phyloP scores from a whole-genome alignment of 2,113 vertebrate genomes.

The Cyprinodon brontotheroides region DNA sequence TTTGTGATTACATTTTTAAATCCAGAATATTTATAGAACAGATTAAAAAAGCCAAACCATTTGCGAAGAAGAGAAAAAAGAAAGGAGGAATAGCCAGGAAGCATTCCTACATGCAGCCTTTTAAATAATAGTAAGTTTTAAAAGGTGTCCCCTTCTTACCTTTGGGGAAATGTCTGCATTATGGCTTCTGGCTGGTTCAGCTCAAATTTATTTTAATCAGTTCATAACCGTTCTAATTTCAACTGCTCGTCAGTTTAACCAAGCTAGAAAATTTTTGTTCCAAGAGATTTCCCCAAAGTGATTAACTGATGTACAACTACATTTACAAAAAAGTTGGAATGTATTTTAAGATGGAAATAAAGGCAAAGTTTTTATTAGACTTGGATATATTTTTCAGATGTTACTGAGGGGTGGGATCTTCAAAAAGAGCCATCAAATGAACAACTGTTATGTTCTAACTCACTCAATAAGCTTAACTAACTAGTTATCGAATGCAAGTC shows the following conservation, averaged over 20 bases:
- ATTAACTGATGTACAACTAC: conserved; percentile 18
- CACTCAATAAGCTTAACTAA: not conserved
- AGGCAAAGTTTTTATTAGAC: not conserved
- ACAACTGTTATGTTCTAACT: not conserved
- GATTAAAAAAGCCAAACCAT: conserved; percentile 25
- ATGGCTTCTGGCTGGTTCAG: not conserved
- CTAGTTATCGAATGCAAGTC: not conserved
- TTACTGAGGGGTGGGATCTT: not conserved
- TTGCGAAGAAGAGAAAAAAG: conserved; percentile 25
- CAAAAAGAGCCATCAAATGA: not conserved
- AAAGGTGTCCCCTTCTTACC: conserved; percentile 42
- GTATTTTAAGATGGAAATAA: not conserved
- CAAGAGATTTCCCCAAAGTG: conserved; percentile 44
- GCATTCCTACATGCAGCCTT: conserved; percentile 35
- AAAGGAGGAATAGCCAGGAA: conserved; percentile 33
- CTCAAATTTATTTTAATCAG: not conserved
- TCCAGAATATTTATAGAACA: conserved; percentile 11
- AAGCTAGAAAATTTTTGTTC: not conserved
- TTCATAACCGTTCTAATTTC: not conserved
- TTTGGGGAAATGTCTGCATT: conserved; percentile 39
- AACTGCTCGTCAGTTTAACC: conserved; percentile 1
- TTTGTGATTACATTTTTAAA: conserved; percentile 5
- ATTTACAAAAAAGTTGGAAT: not conserved
- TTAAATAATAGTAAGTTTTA: conserved; percentile 38
- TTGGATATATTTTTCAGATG: not conserved